Base-by-base conservation (phyloP, 2,888 invertebrate genomes). In the Ochropleura leucogaster region DNA sequence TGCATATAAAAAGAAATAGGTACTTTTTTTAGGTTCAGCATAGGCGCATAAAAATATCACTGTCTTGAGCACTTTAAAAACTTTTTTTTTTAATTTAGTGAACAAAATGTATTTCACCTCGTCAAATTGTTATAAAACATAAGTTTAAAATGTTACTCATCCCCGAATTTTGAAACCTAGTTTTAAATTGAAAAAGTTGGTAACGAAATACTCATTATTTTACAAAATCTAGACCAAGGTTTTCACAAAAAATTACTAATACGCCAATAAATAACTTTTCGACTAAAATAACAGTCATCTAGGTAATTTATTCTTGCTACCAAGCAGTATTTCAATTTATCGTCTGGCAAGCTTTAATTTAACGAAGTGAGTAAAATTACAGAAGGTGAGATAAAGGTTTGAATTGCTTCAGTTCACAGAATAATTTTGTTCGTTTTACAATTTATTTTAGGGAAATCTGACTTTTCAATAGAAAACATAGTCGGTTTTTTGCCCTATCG, bases 201-300 rank as follows among this genome's bases (percentile, higher is more conserved):
- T 76, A 72, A 76, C 55, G 0, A 46, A 72, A 63, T 14, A 57
- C 76, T 79, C 62, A 63, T 79, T 79, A 72, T 72, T 79, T 63
- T 3, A 18, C 14, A 62, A 40, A 63, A 70, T 62, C n/a, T 20
- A 30, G 8, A 3, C 5, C 3, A 49, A 30, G 4, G 14, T 51
- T 55, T 44, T 64, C 40, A 1, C 12, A n/a, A 51, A 30, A 44
- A 51, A 80, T 20, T 4, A 9, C 3, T 57, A 18, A 30, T 59
- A 59, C 5, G 47, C 8, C 42, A 18, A 59, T 65, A 44, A 47
- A 80, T 49, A 55, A 65, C 6, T 65, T 74, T 81, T 51, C n/a
- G 16, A 12, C 8, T 42, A 53, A 5, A 47, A 16, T 49, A 9
- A 42, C 12, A 46, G 9, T 2, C 16, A 18, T 20, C 10, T 14